These are phyloP conservation scores for Phaonia tiefii DNA, from an alignment of 2,888 invertebrate genomes.

Conservation along the genomic window DNA sequence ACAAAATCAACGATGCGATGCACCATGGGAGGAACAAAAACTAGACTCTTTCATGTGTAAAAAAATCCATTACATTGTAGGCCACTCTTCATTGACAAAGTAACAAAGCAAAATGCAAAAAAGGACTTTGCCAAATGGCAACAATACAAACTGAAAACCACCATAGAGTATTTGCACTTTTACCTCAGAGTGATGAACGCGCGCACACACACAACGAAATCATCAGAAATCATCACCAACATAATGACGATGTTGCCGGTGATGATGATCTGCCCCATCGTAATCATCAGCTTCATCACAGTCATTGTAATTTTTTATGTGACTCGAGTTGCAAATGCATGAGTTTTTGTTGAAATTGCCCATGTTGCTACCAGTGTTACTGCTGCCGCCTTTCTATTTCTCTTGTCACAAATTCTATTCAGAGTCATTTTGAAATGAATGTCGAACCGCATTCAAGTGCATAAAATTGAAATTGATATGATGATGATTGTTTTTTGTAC, in stretches of 20 bases:
- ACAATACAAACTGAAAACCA: conserved; percentile 35
- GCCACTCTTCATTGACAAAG: conserved; percentile 42
- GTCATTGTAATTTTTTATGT: background rate
- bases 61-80: conserved; percentile 46
- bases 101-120: conserved; percentile 19
- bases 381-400: background rate
- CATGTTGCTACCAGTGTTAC: background rate
- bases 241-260: background rate
- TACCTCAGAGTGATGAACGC: conserved; percentile 31
- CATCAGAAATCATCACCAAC: conserved; percentile 16
- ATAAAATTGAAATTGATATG: conserved; percentile 51
- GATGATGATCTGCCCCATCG: background rate
- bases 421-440: conserved; percentile 40
- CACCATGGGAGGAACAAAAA: background rate
- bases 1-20: background rate
- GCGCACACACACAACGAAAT: too few relatives aligned
- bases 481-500: conserved; percentile 12
- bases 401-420: conserved; percentile 26
- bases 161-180: conserved; percentile 34
- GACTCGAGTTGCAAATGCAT: background rate
- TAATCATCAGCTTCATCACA: background rate
- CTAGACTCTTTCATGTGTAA: conserved; percentile 36
- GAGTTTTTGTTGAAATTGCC: conserved; percentile 4
- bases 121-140: conserved; percentile 21
- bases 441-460: conserved; percentile 43